Base-by-base conservation (phyloP, 2,113 vertebrate species). In the Haliaeetus leucogaster region DNA sequence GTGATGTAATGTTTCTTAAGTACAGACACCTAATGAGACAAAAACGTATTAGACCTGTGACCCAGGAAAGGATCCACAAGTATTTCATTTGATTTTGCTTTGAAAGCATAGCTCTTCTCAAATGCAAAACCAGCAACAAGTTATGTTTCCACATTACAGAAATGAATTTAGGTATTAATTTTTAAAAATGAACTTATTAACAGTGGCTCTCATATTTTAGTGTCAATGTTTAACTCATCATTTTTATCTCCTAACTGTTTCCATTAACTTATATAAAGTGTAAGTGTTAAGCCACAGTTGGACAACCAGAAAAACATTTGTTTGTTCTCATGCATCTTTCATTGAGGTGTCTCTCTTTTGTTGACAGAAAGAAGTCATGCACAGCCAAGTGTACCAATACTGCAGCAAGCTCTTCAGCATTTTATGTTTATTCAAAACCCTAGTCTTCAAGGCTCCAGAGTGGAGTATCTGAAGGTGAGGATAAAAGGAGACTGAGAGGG, bases 401-500 rank as follows among this genome's bases (percentile, higher is more conserved):
- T 45, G 70, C 40, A 87, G 89, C 25, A 78, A 91, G 32, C 42
- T 88, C 63, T 62, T 73, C 76, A 85, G 32, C 43, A 86, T 67
- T 82, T 93, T 32, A 86, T 73, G 58, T 93, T 83, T 83, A 93
- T 90, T 91, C 86, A 97, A 90, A 91, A n/a, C 22, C n/a, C 20
- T 30, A 43, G 22, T 82, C 58, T 52, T 83, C 29, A 66, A 72
- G 71, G 40, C 61, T 91, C 55, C 56, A 61, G 58, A 80, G 26
- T 11, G 66, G 55, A 65, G 45, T 70, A 65, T 27, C 34, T 82
- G 74, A 91, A 93, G 53, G 58, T 61, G 45, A 95, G 9, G 9
- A 52, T 26, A 52, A 26, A 26, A 52, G 50, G 50, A 26, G 26
- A 52, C 34, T n/a, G 8, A 13, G 42, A 95, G n/a, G 25, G 15